phyloP scores from a whole-genome alignment of 1,140 invertebrate species.

The Leptinotarsa texana region DNA sequence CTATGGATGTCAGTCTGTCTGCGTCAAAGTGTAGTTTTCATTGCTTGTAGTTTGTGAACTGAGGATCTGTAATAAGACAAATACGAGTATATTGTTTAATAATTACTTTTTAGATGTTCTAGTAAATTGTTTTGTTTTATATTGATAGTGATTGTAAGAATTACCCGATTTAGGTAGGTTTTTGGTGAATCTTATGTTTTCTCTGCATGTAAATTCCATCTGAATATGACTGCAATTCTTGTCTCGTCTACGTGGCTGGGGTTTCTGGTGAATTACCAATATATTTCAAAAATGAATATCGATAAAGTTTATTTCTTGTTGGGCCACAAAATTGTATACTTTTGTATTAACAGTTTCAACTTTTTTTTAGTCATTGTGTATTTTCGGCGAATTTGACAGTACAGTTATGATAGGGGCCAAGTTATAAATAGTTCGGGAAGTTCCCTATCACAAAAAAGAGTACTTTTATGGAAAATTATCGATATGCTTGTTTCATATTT shows the following conservation, averaged over 20 bases:
- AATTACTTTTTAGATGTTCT: too few species aligned
- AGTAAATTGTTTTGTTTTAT: neutral
- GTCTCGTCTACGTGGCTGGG: conserved; percentile 12
- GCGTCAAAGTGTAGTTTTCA: too few species aligned
- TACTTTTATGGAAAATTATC: neutral
- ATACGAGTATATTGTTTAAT: too few species aligned
- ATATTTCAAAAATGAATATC: neutral
- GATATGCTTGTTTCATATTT: neutral
- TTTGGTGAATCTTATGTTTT: too few species aligned
- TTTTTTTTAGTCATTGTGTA: neutral
- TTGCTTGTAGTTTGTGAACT: too few species aligned
- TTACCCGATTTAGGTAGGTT: too few species aligned
- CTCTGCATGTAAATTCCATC: too few species aligned
- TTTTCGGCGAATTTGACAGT: neutral
- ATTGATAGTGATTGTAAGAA: neutral
- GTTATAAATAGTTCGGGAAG: neutral
- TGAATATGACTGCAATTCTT: neutral
- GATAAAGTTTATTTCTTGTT: neutral
- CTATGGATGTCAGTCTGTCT: too few species aligned
- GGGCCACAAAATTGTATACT: neutral
- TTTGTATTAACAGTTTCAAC: neutral
- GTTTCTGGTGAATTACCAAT: neutral
- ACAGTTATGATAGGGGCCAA: neutral
- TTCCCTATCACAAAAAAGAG: neutral
- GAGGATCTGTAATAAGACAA: too few species aligned